phyloP scores from a whole-genome alignment of 2,888 invertebrate species.

The Xiphydria camelus region DNA sequence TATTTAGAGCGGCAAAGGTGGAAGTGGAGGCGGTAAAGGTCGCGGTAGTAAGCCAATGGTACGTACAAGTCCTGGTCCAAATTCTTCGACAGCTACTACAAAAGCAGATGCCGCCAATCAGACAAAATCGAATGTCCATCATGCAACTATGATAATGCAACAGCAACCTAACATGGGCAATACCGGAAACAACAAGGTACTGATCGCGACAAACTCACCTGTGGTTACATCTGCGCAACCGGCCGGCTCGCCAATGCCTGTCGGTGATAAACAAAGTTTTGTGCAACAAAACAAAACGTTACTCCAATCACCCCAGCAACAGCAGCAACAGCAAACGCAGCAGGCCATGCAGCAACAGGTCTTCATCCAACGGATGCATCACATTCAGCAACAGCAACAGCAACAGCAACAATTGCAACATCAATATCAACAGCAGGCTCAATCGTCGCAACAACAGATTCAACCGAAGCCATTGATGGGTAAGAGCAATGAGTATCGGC shows the following conservation, averaged over 20 bases:
- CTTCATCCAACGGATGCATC: conserved; percentile 45
- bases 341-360: conserved; percentile 31
- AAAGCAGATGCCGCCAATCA: conserved; percentile 77
- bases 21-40: conserved; percentile 63
- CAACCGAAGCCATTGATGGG: conserved; percentile 65
- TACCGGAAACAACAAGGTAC: conserved; percentile 39
- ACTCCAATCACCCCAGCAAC: conserved; percentile 54
- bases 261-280: conserved; percentile 62
- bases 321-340: conserved; percentile 37
- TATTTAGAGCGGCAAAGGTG: conserved; percentile 51
- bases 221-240: conserved; percentile 46
- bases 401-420: conserved; percentile 32
- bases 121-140: conserved; percentile 57
- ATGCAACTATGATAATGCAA: conserved; percentile 48
- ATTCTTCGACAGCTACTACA: conserved; percentile 58
- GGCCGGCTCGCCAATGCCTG: conserved; percentile 62
- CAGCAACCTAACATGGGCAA: conserved; percentile 37
- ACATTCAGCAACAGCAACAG: conserved; percentile 39
- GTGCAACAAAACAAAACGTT: conserved; percentile 56
- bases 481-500: conserved; percentile 41
- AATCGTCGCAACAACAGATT: conserved; percentile 57
- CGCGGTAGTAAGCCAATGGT: conserved; percentile 74
- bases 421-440: conserved; percentile 46
- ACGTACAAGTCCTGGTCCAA: conserved; percentile 71
- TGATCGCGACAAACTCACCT: conserved; percentile 38